Base-by-base conservation (phyloP, 2,888 invertebrate genomes). In the Laspeyria flexula region DNA sequence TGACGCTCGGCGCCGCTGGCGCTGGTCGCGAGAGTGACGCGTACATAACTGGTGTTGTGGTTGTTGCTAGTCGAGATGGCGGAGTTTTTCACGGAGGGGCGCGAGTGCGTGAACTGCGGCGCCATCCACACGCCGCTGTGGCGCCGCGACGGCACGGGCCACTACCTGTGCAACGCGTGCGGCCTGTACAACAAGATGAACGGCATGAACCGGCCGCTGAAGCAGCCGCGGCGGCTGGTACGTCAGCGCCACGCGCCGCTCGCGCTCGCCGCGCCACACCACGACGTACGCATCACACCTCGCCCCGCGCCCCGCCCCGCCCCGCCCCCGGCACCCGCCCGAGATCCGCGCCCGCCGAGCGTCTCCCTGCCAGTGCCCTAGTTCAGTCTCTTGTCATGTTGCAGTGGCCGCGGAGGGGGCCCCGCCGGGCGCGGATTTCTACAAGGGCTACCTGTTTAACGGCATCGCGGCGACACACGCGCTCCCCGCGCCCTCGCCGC, bases 131-230 rank as follows among this genome's bases (percentile, higher is more conserved):
- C 99, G 71, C 99, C 99, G 61, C 94, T 99, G 74, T 99, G 99
- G 99, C 95, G 99, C 71, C 95, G 99, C 86, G 99, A 99, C 94
- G 98, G 98, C 88, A 98, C 98, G 78, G 99, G 99, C 65, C 99
- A 99, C 94, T 99, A 99, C 93, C 95, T 99, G 78, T 99, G 99
- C 95, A 99, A 99, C 94, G 99, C 99, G 67, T 99, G 99, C 93
- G 99, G 99, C 77, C 96, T 99, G 81, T 99, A 99, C 95, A 98
- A 97, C 93, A 99, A 99, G 94, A 99, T 99, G 98, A 99, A 99
- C 93, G 99, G 99, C 85, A 97, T 98, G 95, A 98, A 98, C 93
- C 94, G 99, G 76, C 99, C 99, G 68, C 94, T 99, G 78, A 98
- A 99, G 89, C 99, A 99, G 93, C 99, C 99, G 70, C 98, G 98